These are phyloP conservation scores for Apocheima hispidaria DNA, from an alignment of 2,888 invertebrate species.

Conservation along the genomic window DNA sequence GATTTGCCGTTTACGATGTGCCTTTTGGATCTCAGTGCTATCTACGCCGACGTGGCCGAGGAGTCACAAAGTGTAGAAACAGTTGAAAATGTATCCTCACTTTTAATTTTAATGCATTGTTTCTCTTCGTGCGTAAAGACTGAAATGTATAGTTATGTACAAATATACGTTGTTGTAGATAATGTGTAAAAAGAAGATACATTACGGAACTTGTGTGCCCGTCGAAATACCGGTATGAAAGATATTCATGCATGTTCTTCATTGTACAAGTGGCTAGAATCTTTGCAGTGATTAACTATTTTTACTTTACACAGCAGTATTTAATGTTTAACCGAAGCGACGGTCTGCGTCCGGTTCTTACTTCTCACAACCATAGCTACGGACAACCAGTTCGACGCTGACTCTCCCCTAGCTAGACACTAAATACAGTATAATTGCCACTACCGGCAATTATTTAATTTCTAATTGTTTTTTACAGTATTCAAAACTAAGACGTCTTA, in stretches of 20 bases:
- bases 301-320: background rate
- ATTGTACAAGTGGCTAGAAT: conserved; percentile 45
- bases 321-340: background rate
- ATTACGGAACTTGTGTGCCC: conserved; percentile 62
- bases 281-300: conserved; percentile 39
- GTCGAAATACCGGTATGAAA: conserved; percentile 54
- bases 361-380: background rate
- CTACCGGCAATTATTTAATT: no score
- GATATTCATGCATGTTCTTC: conserved; percentile 44
- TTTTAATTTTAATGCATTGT: conserved; percentile 55
- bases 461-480: no score
- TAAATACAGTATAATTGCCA: background rate
- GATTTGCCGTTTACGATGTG: conserved; percentile 70
- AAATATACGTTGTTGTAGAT: conserved; percentile 70
- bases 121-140: conserved; percentile 67
- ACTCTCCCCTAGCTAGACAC: background rate
- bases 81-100: conserved; percentile 45
- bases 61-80: conserved; percentile 45
- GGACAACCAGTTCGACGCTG: background rate
- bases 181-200: conserved; percentile 64
- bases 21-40: conserved; percentile 63
- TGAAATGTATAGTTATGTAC: conserved; percentile 74
- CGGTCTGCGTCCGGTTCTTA: background rate
- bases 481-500: no score
- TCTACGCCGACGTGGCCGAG: conserved; percentile 65